Evolutionary conservation across 2,797 vertebrate genomes (phyloP).

Genomic region (Bradypodion ventrale): DNA sequence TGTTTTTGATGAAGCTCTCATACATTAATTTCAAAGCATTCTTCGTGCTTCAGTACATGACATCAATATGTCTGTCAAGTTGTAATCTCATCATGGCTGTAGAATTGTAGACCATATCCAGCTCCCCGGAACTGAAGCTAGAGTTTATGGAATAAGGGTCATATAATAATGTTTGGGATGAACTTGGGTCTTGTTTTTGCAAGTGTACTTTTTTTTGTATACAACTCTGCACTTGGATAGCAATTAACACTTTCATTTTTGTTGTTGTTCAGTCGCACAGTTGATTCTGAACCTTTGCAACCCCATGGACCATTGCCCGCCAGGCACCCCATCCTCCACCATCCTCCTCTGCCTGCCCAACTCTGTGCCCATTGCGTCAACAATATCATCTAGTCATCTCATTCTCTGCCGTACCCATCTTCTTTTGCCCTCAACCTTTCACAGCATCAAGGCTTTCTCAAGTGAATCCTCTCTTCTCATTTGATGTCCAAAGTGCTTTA

Average conservation of each 20-base stretch:
- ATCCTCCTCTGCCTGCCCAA: too few relatives aligned
- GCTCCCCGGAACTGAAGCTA: neutral
- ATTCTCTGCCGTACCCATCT: too few relatives aligned
- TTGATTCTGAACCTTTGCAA: too few relatives aligned
- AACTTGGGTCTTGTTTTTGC: neutral
- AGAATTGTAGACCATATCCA: neutral
- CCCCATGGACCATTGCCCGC: too few relatives aligned
- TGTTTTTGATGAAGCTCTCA: neutral
- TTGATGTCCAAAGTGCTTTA: too few relatives aligned
- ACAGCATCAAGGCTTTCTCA: too few relatives aligned
- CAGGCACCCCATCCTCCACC: too few relatives aligned
- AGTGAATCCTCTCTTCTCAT: too few relatives aligned
- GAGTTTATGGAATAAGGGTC: neutral
- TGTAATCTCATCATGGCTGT: neutral
- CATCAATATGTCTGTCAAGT: neutral
- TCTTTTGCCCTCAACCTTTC: too few relatives aligned
- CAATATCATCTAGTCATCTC: too few relatives aligned
- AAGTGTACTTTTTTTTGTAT: neutral
- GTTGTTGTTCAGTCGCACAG: too few relatives aligned
- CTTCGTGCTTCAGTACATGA: neutral
- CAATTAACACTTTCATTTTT: neutral
- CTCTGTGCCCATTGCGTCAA: too few relatives aligned
- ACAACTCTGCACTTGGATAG: neutral
- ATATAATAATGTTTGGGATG: neutral
- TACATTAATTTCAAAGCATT: neutral